A percentile compares a stretch with the other conserved stretches of the same genome.
Conservation (phyloP, 2,113 vertebrate genomes). For the Silurus glanis region DNA sequence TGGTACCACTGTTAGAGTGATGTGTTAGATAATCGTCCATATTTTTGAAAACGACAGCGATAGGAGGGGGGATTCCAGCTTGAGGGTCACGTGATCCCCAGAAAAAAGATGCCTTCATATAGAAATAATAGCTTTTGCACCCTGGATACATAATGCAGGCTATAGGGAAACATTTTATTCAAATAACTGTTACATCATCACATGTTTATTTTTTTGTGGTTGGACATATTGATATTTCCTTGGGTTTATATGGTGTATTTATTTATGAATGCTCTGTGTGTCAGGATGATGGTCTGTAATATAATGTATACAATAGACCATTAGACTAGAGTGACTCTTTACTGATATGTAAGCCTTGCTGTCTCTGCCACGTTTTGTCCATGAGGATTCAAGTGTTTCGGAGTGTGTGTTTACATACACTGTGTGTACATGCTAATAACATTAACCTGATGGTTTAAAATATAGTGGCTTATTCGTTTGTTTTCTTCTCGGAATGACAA, state of each 20-base stretch:
- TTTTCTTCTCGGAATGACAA: neutral
- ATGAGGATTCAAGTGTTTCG: neutral
- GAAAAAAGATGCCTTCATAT: constrained; percentile 3
- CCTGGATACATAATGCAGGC: neutral
- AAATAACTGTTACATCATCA: neutral
- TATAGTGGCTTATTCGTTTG: neutral
- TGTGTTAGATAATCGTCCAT: neutral
- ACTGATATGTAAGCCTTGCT: neutral
- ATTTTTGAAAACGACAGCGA: neutral
- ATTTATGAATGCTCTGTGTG: neutral
- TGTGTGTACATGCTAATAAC: neutral
- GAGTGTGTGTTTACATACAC: neutral
- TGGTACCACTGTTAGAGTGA: neutral
- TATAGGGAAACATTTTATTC: neutral
- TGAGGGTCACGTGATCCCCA: neutral
- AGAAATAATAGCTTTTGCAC: neutral
- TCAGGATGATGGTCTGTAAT: neutral
- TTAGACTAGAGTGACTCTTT: neutral
- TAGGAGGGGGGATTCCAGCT: constrained; percentile 23
- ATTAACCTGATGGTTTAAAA: neutral
- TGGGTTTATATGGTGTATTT: neutral
- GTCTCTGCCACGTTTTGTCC: neutral
- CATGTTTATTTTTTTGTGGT: neutral
- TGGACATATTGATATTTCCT: neutral
- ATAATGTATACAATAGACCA: neutral